Conservation (phyloP, 2,797 vertebrate genomes). For the Gastrophryne carolinensis region DNA sequence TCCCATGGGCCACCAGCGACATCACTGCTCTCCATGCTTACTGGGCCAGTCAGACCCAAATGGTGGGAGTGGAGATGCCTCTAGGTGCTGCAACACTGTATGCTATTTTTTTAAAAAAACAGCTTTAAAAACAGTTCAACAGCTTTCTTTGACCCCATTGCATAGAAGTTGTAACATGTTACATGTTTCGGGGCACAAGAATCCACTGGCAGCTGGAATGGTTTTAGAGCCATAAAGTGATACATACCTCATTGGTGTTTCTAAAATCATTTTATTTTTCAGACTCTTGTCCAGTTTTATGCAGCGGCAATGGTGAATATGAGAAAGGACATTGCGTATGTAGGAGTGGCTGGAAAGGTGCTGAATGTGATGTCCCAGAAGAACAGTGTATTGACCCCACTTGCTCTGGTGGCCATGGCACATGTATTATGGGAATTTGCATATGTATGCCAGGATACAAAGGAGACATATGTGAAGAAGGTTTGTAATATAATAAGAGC, state of each 20-base stretch:
- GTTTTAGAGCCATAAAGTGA: not conserved
- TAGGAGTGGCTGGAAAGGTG: constrained; percentile 88
- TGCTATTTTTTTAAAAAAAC: too few species aligned
- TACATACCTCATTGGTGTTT: not conserved
- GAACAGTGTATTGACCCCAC: constrained; percentile 93
- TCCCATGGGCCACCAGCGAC: too few species aligned
- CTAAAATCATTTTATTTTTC: constrained; percentile 50
- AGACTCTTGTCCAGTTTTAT: constrained; percentile 93
- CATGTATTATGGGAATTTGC: constrained; percentile 90
- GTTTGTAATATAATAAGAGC: too few species aligned
- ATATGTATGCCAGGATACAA: constrained; percentile 91
- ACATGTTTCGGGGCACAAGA: too few species aligned
- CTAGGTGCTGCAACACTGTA: too few species aligned
- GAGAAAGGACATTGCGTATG: constrained; percentile 91
- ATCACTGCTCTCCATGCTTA: too few species aligned
- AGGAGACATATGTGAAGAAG: constrained; percentile 91
- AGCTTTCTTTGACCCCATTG: too few species aligned
- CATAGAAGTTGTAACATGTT: too few species aligned
- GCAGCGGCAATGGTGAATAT: constrained; percentile 90
- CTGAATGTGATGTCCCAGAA: constrained; percentile 90
- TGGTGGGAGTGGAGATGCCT: too few species aligned
- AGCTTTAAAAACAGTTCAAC: too few species aligned
- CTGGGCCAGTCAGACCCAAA: too few species aligned
- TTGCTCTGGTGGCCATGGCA: constrained; percentile 90
- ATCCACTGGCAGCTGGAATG: too few species aligned